phyloP scores from a whole-genome alignment of 2,888 invertebrate genomes.

The Isotomurus palustris region DNA sequence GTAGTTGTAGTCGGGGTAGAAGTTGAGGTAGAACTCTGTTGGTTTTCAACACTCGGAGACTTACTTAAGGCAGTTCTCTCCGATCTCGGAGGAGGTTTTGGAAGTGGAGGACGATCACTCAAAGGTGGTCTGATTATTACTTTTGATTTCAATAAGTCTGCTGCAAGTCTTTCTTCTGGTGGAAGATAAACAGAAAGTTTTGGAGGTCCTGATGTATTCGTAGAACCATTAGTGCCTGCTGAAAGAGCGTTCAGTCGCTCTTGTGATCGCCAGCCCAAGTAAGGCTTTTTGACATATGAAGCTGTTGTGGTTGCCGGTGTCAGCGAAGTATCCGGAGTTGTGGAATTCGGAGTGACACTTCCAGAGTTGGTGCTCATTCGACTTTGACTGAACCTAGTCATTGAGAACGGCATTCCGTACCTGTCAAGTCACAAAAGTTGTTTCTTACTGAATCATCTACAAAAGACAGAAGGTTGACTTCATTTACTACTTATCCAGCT shows the following conservation, averaged over 20 bases:
- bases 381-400: slow-evolving; percentile 40
- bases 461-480: too few relatives aligned
- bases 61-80: slow-evolving; percentile 35
- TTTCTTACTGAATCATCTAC: too few relatives aligned
- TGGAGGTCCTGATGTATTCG: slow-evolving; percentile 30
- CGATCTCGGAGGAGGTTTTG: slow-evolving; percentile 37
- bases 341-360: slow-evolving; percentile 40
- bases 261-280: slow-evolving; percentile 80
- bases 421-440: slow-evolving; percentile 12
- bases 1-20: slow-evolving; percentile 19
- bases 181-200: slow-evolving; percentile 50
- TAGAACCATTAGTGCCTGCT: not conserved
- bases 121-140: slow-evolving; percentile 30
- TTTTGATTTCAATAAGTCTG: slow-evolving; percentile 35
- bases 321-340: slow-evolving; percentile 32
- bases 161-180: slow-evolving; percentile 42
- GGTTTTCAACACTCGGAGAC: slow-evolving; percentile 2
- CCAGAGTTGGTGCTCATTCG: slow-evolving; percentile 39
- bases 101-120: slow-evolving; percentile 40
- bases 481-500: too few relatives aligned
- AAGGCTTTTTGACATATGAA: slow-evolving; percentile 63
- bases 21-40: slow-evolving; percentile 10
- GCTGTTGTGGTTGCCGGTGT: slow-evolving; percentile 17
- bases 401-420: slow-evolving; percentile 45
- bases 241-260: slow-evolving; percentile 59